Conservation (phyloP, 2,888 invertebrate species). For the Volucella zonaria region DNA sequence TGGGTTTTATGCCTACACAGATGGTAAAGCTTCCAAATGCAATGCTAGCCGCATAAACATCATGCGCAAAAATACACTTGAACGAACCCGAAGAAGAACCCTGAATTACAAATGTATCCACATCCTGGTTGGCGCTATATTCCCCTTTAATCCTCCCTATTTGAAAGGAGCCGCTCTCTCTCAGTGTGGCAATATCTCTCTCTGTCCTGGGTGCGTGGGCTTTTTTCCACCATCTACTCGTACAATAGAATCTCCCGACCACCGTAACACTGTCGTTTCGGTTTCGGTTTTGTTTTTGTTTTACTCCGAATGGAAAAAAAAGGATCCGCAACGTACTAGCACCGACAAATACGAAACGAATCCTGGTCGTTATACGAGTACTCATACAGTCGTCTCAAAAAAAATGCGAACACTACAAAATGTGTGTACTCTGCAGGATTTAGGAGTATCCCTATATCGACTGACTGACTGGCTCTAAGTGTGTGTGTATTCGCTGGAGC, state of each 20-base stretch:
- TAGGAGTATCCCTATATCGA: neutral
- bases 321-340: conserved; percentile 20
- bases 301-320: conserved; percentile 20
- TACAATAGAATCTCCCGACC: neutral
- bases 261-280: conserved; percentile 22
- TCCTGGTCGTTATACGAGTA: too few species aligned
- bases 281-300: conserved; percentile 41
- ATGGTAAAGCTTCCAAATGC: neutral
- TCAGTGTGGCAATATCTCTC: neutral
- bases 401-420: neutral
- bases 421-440: neutral
- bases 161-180: neutral
- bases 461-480: neutral
- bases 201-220: conserved; percentile 13
- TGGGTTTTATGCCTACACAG: conserved; percentile 12
- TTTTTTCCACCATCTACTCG: conserved; percentile 14
- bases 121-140: neutral
- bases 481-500: conserved; percentile 33
- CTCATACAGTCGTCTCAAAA: neutral
- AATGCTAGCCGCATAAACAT: neutral
- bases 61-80: conserved; percentile 29
- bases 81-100: conserved; percentile 6
- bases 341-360: too few species aligned
- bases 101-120: neutral
- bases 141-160: neutral